Evolutionary conservation across 2,113 vertebrate genomes (phyloP).

Genomic region (Cyanocitta stelleri): DNA sequence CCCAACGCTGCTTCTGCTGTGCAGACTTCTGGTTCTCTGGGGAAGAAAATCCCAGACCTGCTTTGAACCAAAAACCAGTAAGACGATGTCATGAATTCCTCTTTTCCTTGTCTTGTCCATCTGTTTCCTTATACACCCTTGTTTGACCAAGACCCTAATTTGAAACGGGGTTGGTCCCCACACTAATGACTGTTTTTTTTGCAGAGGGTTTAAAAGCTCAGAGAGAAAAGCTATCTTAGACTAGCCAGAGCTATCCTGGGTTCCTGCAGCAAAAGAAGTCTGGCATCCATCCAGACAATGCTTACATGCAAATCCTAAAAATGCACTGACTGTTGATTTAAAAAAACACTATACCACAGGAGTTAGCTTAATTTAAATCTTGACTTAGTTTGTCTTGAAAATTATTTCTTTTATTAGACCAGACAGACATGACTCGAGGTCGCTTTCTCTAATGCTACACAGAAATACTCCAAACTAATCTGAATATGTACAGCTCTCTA

Average conservation of each 20-base stretch:
- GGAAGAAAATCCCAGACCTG: not conserved
- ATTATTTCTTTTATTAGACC: not conserved
- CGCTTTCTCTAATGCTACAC: not conserved
- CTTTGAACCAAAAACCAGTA: not conserved
- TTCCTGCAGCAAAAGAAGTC: not conserved
- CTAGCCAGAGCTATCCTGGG: not conserved
- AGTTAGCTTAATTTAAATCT: conserved; percentile 1
- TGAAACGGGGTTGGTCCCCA: not conserved
- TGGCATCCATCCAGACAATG: not conserved
- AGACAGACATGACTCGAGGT: not conserved
- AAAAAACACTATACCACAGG: not conserved
- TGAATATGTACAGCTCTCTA: conserved; percentile 1
- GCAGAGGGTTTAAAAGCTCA: not conserved
- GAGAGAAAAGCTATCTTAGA: not conserved
- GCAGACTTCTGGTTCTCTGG: not conserved
- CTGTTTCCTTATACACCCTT: not conserved
- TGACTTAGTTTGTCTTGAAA: not conserved
- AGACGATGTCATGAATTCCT: not conserved
- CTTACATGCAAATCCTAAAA: not conserved
- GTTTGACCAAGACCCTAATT: not conserved
- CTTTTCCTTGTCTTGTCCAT: not conserved
- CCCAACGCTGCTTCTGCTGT: not conserved
- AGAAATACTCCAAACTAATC: not conserved
- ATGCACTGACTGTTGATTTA: not conserved
- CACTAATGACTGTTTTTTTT: not conserved